Base-by-base conservation (phyloP, 2,797 vertebrate genomes). In the Manis crassicaudata region DNA sequence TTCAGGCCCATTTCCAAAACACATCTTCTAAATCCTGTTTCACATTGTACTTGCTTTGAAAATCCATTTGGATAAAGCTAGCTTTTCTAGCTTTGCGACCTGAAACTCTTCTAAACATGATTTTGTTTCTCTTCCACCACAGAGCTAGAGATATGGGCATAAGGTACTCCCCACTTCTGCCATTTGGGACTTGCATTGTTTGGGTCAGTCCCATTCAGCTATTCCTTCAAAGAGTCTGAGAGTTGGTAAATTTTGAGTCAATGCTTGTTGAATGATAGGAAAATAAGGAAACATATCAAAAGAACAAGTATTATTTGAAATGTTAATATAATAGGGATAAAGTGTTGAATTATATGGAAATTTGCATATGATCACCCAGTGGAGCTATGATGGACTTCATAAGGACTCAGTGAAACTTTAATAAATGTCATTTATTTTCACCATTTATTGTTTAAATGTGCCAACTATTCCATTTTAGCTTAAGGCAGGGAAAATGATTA, bases 381-480 rank as follows among this genome's bases (percentile, higher is more conserved):
- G 70, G 77, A 93, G 62, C 10, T 72, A 76, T 54, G 20, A 67
- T 77, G n/a, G 20, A 14, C 35, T 85, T 88, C 60, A 72, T 86
- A 73, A 91, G 81, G 40, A 93, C 32, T 91, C 54, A 84, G 54
- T 90, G 46, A 65, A 88, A 91, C 62, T 91, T 88, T 93, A 46
- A 46, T 62, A 35, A 43, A 7, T 68, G 70, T 52, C 72, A 72
- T 52, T 90, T 96, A 84, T 80, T 94, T 17, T 90, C 67, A 96
- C 91, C 25, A 68, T 81, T 86, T 94, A 56, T 77, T 76, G 50
- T 82, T 92, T 70, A 91, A 94, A 93, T 92, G 72, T 76, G 46
- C 9, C 93, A 94, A 81, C 40, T 27, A 32, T 70, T 92, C 68
- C 60, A 82, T 82, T 94, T 95, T 37, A 73, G 21, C 35, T 87